Evolutionary conservation across 2,797 vertebrate species (phyloP).

Genomic region (Rhadinocentrus ornatus): DNA sequence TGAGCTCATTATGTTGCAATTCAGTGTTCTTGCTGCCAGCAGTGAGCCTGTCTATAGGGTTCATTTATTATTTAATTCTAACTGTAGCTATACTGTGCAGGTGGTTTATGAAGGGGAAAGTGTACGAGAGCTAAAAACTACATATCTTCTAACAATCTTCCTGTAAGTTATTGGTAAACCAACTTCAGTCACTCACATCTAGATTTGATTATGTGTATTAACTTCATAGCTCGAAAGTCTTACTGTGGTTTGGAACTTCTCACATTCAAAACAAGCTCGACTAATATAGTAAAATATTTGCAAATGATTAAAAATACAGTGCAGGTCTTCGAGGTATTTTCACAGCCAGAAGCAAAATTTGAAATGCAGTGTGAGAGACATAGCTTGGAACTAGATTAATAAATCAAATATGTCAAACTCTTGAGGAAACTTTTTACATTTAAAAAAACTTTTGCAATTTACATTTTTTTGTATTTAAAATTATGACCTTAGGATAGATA

Average conservation of each 20-base stretch:
- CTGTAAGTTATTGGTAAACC: neutral
- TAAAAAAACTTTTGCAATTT: neutral
- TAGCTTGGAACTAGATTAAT: neutral
- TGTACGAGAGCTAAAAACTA: neutral
- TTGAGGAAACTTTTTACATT: constrained; percentile 1
- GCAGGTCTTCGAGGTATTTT: neutral
- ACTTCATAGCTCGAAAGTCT: constrained; percentile 1
- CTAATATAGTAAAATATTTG: neutral
- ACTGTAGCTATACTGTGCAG: constrained; percentile 24
- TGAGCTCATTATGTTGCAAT: constrained; percentile 67
- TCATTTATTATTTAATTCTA: constrained; percentile 56
- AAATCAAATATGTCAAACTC: constrained; percentile 12
- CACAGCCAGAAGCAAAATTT: neutral
- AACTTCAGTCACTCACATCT: neutral
- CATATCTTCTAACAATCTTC: too few species aligned
- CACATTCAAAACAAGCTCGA: neutral
- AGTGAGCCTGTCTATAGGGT: constrained; percentile 30
- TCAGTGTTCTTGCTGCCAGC: constrained; percentile 45
- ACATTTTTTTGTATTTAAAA: constrained; percentile 1
- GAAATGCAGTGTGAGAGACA: constrained; percentile 2
- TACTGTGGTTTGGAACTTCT: neutral
- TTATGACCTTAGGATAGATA: neutral
- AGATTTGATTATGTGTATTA: neutral
- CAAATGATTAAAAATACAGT: neutral
- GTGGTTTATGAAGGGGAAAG: constrained; percentile 1